Percentiles rank a stretch among this genome's conserved stretches.
phyloP scores from a whole-genome alignment of 2,888 invertebrate species.

The Leptodirus hochenwartii region DNA sequence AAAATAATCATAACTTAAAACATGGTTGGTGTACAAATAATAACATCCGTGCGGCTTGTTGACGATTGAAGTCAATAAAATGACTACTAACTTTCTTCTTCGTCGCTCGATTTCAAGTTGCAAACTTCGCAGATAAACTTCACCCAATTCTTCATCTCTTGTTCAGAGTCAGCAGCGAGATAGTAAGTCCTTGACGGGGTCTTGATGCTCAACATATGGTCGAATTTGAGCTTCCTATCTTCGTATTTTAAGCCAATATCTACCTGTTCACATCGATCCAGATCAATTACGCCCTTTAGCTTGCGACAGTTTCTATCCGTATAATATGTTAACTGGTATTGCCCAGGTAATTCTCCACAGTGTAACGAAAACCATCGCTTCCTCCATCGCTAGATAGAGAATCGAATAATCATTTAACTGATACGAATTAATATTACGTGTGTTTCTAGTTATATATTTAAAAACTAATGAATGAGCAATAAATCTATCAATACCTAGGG shows the following conservation, averaged over 20 bases:
- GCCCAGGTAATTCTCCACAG: slow-evolving; percentile 81
- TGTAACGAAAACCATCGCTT: slow-evolving; percentile 86
- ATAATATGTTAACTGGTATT: slow-evolving; percentile 86
- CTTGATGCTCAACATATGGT: slow-evolving; percentile 76
- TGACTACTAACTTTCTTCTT: slow-evolving; percentile 23
- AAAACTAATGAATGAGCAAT: too few relatives aligned
- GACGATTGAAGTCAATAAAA: too few relatives aligned
- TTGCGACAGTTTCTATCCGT: slow-evolving; percentile 73
- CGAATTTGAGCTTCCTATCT: slow-evolving; percentile 60
- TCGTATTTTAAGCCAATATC: slow-evolving; percentile 76
- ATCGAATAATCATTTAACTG: slow-evolving; percentile 1
- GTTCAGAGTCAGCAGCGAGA: slow-evolving; percentile 78
- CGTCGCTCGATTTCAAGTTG: slow-evolving; percentile 56
- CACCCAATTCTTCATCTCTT: slow-evolving; percentile 92
- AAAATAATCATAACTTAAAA: too few relatives aligned
- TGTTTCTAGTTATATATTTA: too few relatives aligned
- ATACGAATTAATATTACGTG: too few relatives aligned
- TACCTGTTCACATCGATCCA: slow-evolving; percentile 92
- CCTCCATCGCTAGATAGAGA: slow-evolving; percentile 65
- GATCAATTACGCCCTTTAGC: slow-evolving; percentile 75
- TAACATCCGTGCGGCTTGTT: too few relatives aligned
- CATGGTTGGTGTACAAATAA: too few relatives aligned
- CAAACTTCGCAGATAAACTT: slow-evolving; percentile 86
- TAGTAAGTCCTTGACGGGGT: slow-evolving; percentile 82
- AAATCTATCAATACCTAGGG: too few relatives aligned